Evolutionary conservation across 2,888 invertebrate genomes (phyloP).

Genomic region (Lasioglossum villosulum): DNA sequence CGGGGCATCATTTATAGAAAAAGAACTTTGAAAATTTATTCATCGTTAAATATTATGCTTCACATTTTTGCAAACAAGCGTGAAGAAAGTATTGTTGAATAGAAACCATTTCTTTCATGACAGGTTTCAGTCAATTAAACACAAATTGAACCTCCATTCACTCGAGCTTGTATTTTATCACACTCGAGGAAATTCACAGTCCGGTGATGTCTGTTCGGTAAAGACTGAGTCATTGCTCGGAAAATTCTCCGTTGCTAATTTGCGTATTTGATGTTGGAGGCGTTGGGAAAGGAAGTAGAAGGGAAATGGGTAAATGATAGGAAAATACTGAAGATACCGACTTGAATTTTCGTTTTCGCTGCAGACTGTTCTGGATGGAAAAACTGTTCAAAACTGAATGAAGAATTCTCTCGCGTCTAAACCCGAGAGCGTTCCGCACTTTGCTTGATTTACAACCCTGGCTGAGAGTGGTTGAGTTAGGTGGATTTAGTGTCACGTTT

Average conservation of each 20-base stretch:
- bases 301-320: conserved; percentile 2
- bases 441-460: conserved; percentile 2
- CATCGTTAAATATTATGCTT: neutral
- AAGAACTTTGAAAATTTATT: neutral
- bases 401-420: neutral
- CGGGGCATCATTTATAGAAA: neutral
- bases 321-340: conserved; percentile 1
- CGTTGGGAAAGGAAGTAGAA: neutral
- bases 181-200: neutral
- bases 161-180: no score
- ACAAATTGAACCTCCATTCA: neutral
- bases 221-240: neutral
- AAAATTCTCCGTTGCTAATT: neutral
- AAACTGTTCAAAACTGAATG: neutral
- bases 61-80: neutral
- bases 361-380: neutral
- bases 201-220: neutral
- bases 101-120: neutral
- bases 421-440: neutral
- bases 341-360: neutral
- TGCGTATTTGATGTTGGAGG: neutral
- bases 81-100: neutral
- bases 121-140: neutral
- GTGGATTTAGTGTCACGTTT: conserved; percentile 1
- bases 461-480: neutral